Evolutionary conservation across 2,888 invertebrate species (phyloP).

Genomic region (Drosophila sordidula): DNA sequence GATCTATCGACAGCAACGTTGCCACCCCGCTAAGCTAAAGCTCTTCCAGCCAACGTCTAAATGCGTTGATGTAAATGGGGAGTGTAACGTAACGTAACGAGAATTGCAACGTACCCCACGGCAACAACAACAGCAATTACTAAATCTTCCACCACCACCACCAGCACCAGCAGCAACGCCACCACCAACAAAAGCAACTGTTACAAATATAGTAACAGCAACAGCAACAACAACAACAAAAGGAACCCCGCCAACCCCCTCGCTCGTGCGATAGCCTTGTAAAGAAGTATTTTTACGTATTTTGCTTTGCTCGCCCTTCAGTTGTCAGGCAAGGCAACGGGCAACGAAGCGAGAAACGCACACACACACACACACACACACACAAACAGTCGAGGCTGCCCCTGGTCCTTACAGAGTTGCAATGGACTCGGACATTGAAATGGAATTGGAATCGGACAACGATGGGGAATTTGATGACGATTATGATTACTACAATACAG

Average conservation of each 20-base stretch:
- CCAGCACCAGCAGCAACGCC: conserved; percentile 27
- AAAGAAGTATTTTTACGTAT: conserved; percentile 62
- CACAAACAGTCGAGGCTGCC: conserved; percentile 39
- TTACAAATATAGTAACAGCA: conserved; percentile 59
- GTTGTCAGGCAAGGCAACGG: conserved; percentile 46
- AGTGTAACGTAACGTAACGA: conserved; percentile 35
- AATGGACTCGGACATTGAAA: conserved; percentile 93
- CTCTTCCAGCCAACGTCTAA: conserved; percentile 34
- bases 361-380: conserved; percentile 14
- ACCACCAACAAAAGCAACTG: conserved; percentile 54
- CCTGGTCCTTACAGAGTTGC: conserved; percentile 40
- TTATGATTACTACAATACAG: conserved; percentile 92
- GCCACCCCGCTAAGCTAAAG: conserved; percentile 57
- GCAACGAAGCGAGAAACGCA: conserved; percentile 45
- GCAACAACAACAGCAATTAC: conserved; percentile 45
- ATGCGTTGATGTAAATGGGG: conserved; percentile 33
- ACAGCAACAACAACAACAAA: conserved; percentile 31
- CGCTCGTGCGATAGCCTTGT: conserved; percentile 56
- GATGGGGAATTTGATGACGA: conserved; percentile 88
- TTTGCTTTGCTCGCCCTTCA: conserved; percentile 63
- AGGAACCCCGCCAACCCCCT: conserved; percentile 60
- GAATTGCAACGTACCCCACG: conserved; percentile 64
- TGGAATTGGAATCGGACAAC: conserved; percentile 90
- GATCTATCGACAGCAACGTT: conserved; percentile 37
- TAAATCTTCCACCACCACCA: conserved; percentile 57